Conservation (phyloP, 1,140 invertebrate genomes). For the Orussus abietinus region DNA sequence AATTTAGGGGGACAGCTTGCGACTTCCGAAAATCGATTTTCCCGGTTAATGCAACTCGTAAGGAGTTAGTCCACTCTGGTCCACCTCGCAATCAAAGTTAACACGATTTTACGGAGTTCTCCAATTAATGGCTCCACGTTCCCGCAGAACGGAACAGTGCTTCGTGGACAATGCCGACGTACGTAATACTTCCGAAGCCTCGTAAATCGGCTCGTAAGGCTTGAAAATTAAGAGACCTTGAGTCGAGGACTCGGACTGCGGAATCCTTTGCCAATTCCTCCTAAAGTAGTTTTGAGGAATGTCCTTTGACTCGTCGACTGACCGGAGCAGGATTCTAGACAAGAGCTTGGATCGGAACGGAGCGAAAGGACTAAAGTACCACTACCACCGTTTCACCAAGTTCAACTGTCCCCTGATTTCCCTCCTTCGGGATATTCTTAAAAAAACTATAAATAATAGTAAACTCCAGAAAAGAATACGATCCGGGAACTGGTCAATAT, state of each 20-base stretch:
- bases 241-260: conserved; percentile 10
- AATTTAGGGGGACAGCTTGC: conserved; percentile 22
- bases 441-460: no score
- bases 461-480: no score
- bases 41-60: conserved; percentile 26
- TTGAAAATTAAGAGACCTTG: not conserved
- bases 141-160: conserved; percentile 7
- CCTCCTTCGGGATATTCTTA: no score
- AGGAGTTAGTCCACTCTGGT: conserved; percentile 24
- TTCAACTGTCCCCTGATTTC: no score
- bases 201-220: not conserved
- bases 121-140: conserved; percentile 3
- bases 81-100: conserved; percentile 24
- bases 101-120: conserved; percentile 18
- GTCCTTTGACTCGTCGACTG: no score
- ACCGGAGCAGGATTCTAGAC: not conserved
- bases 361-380: conserved; percentile 2
- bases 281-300: conserved; percentile 11
- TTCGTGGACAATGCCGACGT: conserved; percentile 2
- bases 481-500: no score
- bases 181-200: conserved; percentile 7
- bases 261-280: conserved; percentile 9
- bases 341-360: not conserved
- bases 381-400: not conserved
- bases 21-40: conserved; percentile 26